A percentile compares a stretch with the other conserved stretches of the same genome.
These are phyloP conservation scores for Synergus itoensis DNA, from an alignment of 2,888 invertebrate species.

Conservation along the genomic window DNA sequence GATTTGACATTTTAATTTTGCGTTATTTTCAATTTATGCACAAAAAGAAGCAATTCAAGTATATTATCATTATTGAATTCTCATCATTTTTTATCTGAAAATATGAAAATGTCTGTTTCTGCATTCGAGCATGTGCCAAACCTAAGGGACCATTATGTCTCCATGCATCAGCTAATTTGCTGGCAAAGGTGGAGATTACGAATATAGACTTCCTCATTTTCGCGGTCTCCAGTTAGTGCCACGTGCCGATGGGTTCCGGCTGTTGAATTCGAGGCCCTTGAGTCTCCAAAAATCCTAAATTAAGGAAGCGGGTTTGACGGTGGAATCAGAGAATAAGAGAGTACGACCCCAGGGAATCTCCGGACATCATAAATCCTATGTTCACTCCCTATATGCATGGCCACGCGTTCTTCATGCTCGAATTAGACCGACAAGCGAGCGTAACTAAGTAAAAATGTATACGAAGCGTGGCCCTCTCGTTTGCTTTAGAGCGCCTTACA, in stretches of 20 bases:
- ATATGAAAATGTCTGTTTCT: not conserved
- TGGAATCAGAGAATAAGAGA: conserved; percentile 8
- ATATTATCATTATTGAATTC: not conserved
- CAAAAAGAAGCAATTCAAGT: not conserved
- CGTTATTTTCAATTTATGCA: not conserved
- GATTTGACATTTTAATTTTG: too few relatives aligned
- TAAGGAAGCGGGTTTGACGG: conserved; percentile 21
- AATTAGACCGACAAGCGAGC: conserved; percentile 26
- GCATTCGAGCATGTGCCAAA: not conserved
- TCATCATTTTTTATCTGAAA: not conserved
- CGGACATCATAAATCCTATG: conserved; percentile 26
- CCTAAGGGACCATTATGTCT: not conserved
- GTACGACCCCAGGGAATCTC: conserved; percentile 6
- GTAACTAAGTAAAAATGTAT: conserved; percentile 5
- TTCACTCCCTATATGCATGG: conserved; percentile 4
- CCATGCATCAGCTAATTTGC: not conserved
- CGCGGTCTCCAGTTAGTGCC: conserved; percentile 3
- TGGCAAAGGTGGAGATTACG: not conserved
- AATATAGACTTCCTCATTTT: conserved; percentile 14
- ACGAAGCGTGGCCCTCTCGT: not conserved
- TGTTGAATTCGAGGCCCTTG: not conserved
- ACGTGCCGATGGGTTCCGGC: conserved; percentile 14
- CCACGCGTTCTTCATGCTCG: conserved; percentile 19
- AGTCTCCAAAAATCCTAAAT: conserved; percentile 31
- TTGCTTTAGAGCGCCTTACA: not conserved